These are phyloP conservation scores for Anthophora plumipes DNA, from an alignment of 2,888 invertebrate genomes.

Conservation along the genomic window DNA sequence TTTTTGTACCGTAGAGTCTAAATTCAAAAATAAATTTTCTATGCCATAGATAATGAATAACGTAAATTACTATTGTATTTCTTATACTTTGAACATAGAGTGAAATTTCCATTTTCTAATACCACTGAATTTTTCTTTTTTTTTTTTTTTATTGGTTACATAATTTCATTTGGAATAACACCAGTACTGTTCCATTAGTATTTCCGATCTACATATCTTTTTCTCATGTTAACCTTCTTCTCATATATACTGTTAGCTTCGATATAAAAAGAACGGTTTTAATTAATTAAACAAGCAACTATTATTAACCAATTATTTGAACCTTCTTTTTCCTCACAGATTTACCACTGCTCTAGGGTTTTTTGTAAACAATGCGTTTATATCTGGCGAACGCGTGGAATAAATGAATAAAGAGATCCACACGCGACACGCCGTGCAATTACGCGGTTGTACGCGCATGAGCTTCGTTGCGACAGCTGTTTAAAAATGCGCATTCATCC, in stretches of 20 bases:
- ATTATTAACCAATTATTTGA: neutral
- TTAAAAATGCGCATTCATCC: constrained; percentile 42
- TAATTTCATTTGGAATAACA: neutral
- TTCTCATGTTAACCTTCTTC: no score
- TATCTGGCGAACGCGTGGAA: neutral
- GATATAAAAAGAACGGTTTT: no score
- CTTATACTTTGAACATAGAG: no score
- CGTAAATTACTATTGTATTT: neutral
- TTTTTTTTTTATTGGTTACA: neutral
- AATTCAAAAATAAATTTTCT: no score
- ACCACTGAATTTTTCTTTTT: neutral
- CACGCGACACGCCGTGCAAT: neutral
- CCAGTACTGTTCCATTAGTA: neutral
- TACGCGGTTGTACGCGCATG: constrained; percentile 5
- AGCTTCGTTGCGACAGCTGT: constrained; percentile 20
- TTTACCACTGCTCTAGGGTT: neutral
- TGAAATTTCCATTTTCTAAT: no score
- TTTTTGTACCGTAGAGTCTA: neutral
- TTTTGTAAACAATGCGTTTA: neutral
- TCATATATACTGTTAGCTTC: no score
- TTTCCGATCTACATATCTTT: no score
- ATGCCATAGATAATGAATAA: neutral
- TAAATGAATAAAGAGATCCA: constrained; percentile 24
- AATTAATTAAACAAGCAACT: neutral
- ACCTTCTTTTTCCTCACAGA: neutral